phyloP scores from a whole-genome alignment of 2,113 vertebrate species.

The Ammodytes dubius region DNA sequence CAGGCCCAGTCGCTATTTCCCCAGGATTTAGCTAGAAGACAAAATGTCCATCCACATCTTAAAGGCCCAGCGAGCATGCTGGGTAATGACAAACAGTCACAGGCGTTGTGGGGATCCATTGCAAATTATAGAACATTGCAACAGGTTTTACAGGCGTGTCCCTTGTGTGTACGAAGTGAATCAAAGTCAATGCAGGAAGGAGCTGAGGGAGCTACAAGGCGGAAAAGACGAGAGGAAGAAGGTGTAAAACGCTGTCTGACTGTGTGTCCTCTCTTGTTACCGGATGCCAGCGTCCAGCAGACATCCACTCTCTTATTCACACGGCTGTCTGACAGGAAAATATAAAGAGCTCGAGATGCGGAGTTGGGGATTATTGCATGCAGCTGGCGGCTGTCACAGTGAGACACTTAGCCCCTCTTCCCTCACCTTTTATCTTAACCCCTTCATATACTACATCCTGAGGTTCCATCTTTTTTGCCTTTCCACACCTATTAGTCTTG shows the following conservation, averaged over 20 bases:
- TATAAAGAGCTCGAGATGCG: constrained; percentile 55
- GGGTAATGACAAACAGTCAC: constrained; percentile 73
- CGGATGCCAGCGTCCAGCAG: constrained; percentile 68
- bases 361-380: constrained; percentile 68
- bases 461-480: constrained; percentile 26
- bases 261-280: constrained; percentile 78
- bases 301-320: constrained; percentile 50
- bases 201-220: constrained; percentile 47
- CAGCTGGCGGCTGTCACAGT: constrained; percentile 73
- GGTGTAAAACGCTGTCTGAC: constrained; percentile 83
- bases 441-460: constrained; percentile 46
- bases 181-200: constrained; percentile 52
- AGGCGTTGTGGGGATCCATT: constrained; percentile 59
- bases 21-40: constrained; percentile 51
- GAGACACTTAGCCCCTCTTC: constrained; percentile 57
- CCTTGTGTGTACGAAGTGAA: constrained; percentile 56
- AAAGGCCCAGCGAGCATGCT: constrained; percentile 46
- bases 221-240: constrained; percentile 64
- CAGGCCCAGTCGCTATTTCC: constrained; percentile 28
- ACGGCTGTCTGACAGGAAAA: constrained; percentile 55
- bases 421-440: constrained; percentile 57
- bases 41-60: constrained; percentile 53
- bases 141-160: constrained; percentile 75
- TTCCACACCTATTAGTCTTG: constrained; percentile 42
- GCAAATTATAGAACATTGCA: constrained; percentile 71